A percentile compares a stretch with the other conserved stretches of the same genome.
phyloP scores from a whole-genome alignment of 2,797 vertebrate species.

The Melanotaenia maccullochi region DNA sequence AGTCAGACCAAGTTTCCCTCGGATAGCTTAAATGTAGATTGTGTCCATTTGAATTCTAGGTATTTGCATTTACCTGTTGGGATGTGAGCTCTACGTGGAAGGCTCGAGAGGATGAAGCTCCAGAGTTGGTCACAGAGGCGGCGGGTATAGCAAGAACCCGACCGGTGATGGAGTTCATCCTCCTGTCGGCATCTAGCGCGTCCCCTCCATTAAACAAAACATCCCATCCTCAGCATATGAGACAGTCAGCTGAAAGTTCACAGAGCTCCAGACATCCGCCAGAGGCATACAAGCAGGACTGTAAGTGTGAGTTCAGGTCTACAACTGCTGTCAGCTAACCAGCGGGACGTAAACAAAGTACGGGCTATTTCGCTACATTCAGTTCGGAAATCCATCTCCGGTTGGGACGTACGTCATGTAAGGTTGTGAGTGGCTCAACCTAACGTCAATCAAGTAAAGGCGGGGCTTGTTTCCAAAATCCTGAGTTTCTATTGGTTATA shows the following conservation, averaged over 20 bases:
- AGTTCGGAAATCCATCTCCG: conserved; percentile 78
- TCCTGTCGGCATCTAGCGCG: conserved; percentile 77
- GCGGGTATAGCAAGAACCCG: conserved; percentile 83
- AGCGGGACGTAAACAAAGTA: conserved; percentile 85
- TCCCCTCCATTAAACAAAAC: conserved; percentile 79
- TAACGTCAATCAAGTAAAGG: conserved; percentile 39
- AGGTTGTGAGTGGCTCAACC: conserved; percentile 63
- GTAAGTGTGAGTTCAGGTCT: conserved; percentile 12
- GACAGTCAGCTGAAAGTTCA: conserved; percentile 20
- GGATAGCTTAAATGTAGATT: not conserved
- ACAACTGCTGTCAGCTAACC: conserved; percentile 73
- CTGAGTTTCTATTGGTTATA: conserved; percentile 57
- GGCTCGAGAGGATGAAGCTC: conserved; percentile 87
- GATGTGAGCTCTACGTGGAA: conserved; percentile 94
- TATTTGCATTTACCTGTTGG: conserved; percentile 87
- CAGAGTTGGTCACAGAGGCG: conserved; percentile 83
- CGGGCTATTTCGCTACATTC: conserved; percentile 66
- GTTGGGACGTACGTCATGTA: conserved; percentile 36
- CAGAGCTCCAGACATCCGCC: not conserved
- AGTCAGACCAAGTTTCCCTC: not conserved
- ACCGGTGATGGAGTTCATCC: conserved; percentile 85
- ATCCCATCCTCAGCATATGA: conserved; percentile 52
- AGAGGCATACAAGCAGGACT: conserved; percentile 5
- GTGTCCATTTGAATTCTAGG: no score
- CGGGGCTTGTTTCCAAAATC: accelerated